Conservation (phyloP, 2,797 vertebrate genomes). For the Cyclopterus lumpus region DNA sequence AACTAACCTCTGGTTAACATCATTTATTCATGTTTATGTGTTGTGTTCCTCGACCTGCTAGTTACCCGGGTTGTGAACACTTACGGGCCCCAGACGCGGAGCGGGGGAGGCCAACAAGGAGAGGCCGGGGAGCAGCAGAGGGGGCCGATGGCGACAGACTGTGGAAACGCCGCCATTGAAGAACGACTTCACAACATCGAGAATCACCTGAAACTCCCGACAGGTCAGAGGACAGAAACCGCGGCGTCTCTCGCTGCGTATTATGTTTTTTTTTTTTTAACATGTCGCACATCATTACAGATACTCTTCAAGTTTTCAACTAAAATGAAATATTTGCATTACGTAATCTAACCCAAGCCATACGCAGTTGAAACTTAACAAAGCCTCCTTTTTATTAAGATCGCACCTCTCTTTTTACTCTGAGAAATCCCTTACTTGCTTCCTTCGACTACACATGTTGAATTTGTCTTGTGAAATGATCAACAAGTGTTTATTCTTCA, state of each 20-base stretch:
- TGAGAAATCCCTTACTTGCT: not conserved
- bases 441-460: not conserved
- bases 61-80: slow-evolving; percentile 97
- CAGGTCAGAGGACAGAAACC: slow-evolving; percentile 88
- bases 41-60: slow-evolving; percentile 61
- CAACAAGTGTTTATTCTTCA: slow-evolving; percentile 56
- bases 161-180: slow-evolving; percentile 92
- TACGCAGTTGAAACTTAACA: too few species aligned
- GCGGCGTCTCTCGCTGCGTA: not conserved
- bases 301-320: not conserved
- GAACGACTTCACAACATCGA: slow-evolving; percentile 96
- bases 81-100: slow-evolving; percentile 93
- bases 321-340: not conserved
- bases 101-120: slow-evolving; percentile 75
- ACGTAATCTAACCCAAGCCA: too few species aligned
- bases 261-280: not conserved
- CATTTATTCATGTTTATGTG: not conserved
- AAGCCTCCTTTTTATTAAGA: not conserved
- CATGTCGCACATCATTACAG: not conserved
- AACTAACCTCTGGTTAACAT: not conserved
- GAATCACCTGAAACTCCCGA: slow-evolving; percentile 89
- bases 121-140: slow-evolving; percentile 83
- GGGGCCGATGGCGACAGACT: slow-evolving; percentile 78
- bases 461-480: not conserved
- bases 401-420: not conserved